These are phyloP conservation scores for Drosophila sechellia DNA, from an alignment of 1,140 invertebrate genomes.

Conservation along the genomic window DNA sequence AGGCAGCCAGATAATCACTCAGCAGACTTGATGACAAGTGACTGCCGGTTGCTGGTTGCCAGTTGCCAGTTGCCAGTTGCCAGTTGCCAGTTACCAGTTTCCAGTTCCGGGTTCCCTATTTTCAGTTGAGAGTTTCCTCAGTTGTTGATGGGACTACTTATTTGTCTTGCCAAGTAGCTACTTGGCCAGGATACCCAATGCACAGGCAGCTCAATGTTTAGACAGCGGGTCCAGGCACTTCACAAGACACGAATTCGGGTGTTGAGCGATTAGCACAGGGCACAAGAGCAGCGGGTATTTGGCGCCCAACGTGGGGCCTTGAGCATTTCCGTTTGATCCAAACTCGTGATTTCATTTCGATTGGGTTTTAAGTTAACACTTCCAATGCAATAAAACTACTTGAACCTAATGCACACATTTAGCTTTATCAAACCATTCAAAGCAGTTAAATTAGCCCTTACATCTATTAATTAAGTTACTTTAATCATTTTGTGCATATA, in stretches of 20 bases:
- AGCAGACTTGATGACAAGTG: slow-evolving; percentile 66
- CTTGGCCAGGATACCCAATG: slow-evolving; percentile 39
- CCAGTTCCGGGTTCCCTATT: neutral
- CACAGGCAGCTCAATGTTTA: slow-evolving; percentile 17
- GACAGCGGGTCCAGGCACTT: slow-evolving; percentile 7
- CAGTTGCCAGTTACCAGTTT: slow-evolving; percentile 11
- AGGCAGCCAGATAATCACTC: slow-evolving; percentile 72
- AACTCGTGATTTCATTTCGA: neutral
- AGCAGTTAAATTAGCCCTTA: no score
- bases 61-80: neutral
- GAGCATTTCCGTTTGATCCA: neutral
- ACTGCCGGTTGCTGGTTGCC: slow-evolving; percentile 37
- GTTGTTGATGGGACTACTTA: slow-evolving; percentile 15
- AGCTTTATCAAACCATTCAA: neutral
- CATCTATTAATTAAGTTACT: no score
- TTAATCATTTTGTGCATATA: no score
- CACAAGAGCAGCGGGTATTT: neutral
- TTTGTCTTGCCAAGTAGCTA: slow-evolving; percentile 45
- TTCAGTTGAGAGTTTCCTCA: slow-evolving; percentile 5
- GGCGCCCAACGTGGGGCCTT: slow-evolving; percentile 5
- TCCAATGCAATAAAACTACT: no score
- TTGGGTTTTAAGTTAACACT: no score
- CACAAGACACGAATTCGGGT: neutral
- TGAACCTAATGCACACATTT: neutral
- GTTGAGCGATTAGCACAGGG: neutral